phyloP scores from a whole-genome alignment of 2,888 invertebrate genomes.

The Teleogryllus oceanicus region DNA sequence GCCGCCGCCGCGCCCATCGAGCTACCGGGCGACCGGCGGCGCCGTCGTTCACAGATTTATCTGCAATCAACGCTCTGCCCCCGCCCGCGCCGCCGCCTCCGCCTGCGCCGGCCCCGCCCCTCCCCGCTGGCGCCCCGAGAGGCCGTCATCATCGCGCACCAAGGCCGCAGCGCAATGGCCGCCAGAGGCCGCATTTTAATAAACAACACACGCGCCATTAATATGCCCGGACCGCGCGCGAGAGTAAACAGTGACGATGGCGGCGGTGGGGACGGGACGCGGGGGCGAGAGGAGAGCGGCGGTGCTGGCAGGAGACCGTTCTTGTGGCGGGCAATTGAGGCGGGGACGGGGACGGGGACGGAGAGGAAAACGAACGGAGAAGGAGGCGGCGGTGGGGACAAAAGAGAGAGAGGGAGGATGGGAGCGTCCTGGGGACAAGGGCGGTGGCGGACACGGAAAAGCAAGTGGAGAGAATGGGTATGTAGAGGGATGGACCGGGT shows the following conservation, averaged over 20 bases:
- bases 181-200: not conserved
- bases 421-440: too few species aligned
- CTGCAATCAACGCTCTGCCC: not conserved
- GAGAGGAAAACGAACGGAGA: too few species aligned
- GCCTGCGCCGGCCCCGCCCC: not conserved
- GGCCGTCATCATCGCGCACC: not conserved
- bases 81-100: not conserved
- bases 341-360: too few species aligned
- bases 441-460: too few species aligned
- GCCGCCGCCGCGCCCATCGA: not conserved
- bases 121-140: not conserved
- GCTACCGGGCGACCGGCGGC: conserved; percentile 9
- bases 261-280: not conserved
- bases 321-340: too few species aligned
- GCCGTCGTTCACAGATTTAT: not conserved
- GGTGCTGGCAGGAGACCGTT: too few species aligned
- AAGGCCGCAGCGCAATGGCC: not conserved
- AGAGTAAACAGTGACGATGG: not conserved
- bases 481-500: too few species aligned
- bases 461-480: too few species aligned
- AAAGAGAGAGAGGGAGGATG: too few species aligned
- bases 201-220: not conserved
- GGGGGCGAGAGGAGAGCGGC: too few species aligned
- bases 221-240: not conserved
- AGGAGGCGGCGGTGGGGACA: too few species aligned